Evolutionary conservation across 1,140 invertebrate genomes (phyloP), one percentile per base, ranked within the genome.

Genomic region (Megalonaias nervosa): DNA sequence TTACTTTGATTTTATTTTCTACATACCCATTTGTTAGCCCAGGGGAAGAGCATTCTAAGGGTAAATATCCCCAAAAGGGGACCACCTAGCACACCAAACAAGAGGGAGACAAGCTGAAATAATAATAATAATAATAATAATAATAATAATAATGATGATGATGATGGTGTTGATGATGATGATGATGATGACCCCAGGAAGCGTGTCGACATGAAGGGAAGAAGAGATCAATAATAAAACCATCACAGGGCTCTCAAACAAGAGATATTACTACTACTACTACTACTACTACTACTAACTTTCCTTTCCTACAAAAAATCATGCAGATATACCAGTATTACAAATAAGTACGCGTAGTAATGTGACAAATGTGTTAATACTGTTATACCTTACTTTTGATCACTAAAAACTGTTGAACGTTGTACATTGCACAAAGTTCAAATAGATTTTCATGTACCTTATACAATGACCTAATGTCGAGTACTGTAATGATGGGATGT

Each of bases 81-180:
- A 38, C 87, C 88, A 31, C 84, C 86, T 56, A 91, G 79, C 21
- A 89, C 88, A 6, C 90, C 90, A 75, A 88, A 87, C 60, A 91
- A 81, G 16, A 84, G 85, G 14, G 89, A 79, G 0, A 89, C 88
- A 19, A 95, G 94, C 91, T 97, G 95, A 23, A 85, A 74, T 62
- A 48, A 48, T 48, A 48, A 48, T 48, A 48, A 48, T 48, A 48
- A 48, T 48, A 48, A 48, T 48, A 48, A 48, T 48, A 48, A 48
- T 48, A 48, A 48, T 48, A 48, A 77, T 73, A 23, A 15, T 17
- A 13, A 75, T 26, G 4, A 38, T 38, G 4, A 38, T 38, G 4
- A 38, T 26, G 2, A 26, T 26, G 26, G 26, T 26, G 26, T 1
- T 26, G 2, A 26, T 26, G 1, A 26, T 26, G 6, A 75, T 26